Evolutionary conservation across 1,140 invertebrate species (phyloP), one percentile per base, ranked within the genome.

Genomic region (Triops longicaudatus): DNA sequence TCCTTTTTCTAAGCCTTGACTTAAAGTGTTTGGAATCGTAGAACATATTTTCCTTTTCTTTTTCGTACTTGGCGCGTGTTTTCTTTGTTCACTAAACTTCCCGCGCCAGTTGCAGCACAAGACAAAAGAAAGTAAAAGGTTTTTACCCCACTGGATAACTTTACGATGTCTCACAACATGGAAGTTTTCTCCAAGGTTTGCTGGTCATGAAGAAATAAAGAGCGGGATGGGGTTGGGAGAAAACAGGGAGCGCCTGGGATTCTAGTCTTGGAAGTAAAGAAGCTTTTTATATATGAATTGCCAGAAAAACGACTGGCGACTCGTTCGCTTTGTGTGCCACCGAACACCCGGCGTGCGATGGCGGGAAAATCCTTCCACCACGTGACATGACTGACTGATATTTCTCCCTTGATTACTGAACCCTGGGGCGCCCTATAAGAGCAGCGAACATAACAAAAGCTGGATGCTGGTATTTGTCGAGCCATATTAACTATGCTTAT

Each of bases 401-500:
- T 63, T n/a, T 22, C 50, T 63, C 50, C 50, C 50, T 63, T 63
- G 50, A 63, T 63, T 63, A 63, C 50, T n/a, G 50, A 63, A 17
- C 50, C 50, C n/a, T 7, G 31, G 50, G 22, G 22, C 50, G 50
- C n/a, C 50, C 50, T 22, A n/a, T n/a, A 63, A 22, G 50, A 22
- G 14, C 50, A n/a, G 17, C 14, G 22, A 22, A 63, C 50, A n/a
- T n/a, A 17, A 63, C 50, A 17, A 63, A 63, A 63, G 22, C 50
- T 63, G 22, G 50, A 63, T 63, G 17, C 50, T 63, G 14, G 17
- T 22, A 37, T 37, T 37, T 37, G 31, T 37, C 31, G 31, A 37
- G 50, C 50, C 50, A 63, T 63, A 63, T 63, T 63, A 63, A 63
- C 17, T 63, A 63, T 22, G 22, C 14, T 17, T 63, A 63, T 17